Evolutionary conservation across 2,888 invertebrate species (phyloP).

Genomic region (Galeruca laticollis): DNA sequence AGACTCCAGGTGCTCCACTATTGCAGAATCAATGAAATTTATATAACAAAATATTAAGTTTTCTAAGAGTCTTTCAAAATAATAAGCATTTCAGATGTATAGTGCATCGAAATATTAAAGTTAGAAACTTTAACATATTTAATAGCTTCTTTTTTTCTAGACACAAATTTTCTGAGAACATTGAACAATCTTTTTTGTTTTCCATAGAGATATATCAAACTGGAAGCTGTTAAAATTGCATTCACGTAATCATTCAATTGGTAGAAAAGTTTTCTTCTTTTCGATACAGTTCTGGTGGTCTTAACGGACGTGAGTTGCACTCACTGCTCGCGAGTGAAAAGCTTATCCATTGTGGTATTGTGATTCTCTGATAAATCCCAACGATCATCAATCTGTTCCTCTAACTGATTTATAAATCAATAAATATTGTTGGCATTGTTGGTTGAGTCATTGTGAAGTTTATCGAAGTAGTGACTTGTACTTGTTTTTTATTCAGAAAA

Average conservation of each 20-base stretch:
- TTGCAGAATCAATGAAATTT: too few relatives aligned
- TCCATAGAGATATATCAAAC: constrained; percentile 6
- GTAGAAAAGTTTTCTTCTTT: constrained; percentile 31
- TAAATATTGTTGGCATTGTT: constrained; percentile 20
- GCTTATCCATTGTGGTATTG: constrained; percentile 23
- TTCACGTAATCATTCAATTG: constrained; percentile 34
- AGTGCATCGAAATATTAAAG: too few relatives aligned
- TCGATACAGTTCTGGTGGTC: constrained; percentile 25
- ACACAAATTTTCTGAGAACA: not conserved
- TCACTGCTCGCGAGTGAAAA: constrained; percentile 15
- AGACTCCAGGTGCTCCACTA: too few relatives aligned
- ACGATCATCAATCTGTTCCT: constrained; percentile 27
- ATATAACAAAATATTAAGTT: too few relatives aligned
- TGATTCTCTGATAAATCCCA: constrained; percentile 19
- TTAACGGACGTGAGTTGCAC: constrained; percentile 17
- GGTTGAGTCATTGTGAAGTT: not conserved
- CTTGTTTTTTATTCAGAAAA: not conserved
- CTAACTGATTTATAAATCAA: constrained; percentile 16
- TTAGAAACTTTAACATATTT: too few relatives aligned
- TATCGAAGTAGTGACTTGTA: not conserved
- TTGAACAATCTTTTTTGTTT: not conserved
- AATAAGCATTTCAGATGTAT: too few relatives aligned
- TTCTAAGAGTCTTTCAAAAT: too few relatives aligned
- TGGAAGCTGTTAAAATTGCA: constrained; percentile 25
- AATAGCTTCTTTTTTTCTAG: too few relatives aligned